Percentiles rank a stretch among this genome's conserved stretches.
Evolutionary conservation across 2,113 vertebrate genomes (phyloP).

Genomic region (Tyrannus savana): DNA sequence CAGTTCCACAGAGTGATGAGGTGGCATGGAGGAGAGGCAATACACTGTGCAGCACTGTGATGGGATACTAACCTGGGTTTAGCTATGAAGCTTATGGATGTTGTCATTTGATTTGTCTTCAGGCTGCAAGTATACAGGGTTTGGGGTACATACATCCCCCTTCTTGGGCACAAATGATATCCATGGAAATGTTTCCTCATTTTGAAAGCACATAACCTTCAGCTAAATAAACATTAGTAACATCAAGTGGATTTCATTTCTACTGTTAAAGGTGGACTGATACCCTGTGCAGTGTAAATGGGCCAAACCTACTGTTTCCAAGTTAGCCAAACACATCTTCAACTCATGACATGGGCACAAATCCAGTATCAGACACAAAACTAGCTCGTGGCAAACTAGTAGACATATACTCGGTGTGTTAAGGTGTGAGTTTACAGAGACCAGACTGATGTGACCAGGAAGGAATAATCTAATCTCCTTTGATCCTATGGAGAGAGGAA

Average conservation of each 20-base stretch:
- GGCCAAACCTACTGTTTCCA: background rate
- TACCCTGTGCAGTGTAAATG: background rate
- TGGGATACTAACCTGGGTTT: background rate
- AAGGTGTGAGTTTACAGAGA: background rate
- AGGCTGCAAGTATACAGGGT: background rate
- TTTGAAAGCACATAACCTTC: background rate
- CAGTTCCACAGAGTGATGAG: accelerated
- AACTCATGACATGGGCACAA: background rate
- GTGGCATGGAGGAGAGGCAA: background rate
- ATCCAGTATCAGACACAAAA: background rate
- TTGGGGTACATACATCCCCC: background rate
- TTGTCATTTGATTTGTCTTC: background rate
- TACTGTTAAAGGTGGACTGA: background rate
- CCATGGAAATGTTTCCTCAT: background rate
- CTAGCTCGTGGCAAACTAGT: background rate
- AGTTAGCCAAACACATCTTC: background rate
- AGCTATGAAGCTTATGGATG: background rate
- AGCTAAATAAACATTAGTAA: background rate
- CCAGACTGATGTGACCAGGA: background rate
- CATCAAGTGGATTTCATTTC: background rate
- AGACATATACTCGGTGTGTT: background rate
- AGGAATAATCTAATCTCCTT: background rate
- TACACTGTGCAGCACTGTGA: background rate
- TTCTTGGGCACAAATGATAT: background rate
- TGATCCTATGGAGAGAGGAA: background rate